Conservation (phyloP, 2,113 vertebrate species). For the Dendropsophus ebraccatus region DNA sequence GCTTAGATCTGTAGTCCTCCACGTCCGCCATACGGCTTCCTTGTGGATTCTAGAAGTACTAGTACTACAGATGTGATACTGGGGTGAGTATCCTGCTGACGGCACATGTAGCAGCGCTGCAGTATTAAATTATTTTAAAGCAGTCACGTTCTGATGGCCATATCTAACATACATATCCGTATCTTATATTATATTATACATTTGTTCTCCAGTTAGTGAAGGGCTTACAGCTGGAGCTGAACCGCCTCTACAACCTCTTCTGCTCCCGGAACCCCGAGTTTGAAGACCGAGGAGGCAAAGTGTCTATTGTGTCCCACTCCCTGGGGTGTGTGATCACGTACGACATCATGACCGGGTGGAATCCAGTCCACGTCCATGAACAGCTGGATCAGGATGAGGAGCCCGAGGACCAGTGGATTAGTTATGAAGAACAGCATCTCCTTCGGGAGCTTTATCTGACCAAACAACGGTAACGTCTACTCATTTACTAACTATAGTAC, state of each 20-base stretch:
- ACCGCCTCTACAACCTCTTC: constrained; percentile 92
- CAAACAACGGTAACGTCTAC: constrained; percentile 77
- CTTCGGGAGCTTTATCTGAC: constrained; percentile 86
- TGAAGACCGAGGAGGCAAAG: constrained; percentile 90
- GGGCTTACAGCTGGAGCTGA: constrained; percentile 93
- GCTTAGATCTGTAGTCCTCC: no score
- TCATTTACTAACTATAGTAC: no score
- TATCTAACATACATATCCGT: no score
- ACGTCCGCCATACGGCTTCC: no score
- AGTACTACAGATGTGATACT: no score
- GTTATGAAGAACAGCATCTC: constrained; percentile 83
- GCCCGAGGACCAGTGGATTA: constrained; percentile 81
- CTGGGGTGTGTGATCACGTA: constrained; percentile 97
- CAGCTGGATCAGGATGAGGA: constrained; percentile 87
- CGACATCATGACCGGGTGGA: constrained; percentile 98
- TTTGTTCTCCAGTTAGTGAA: constrained; percentile 84
- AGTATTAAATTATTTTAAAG: no score
- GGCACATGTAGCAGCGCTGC: no score
- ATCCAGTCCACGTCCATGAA: constrained; percentile 89
- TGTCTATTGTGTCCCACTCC: constrained; percentile 96
- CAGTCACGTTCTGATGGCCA: no score
- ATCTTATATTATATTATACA: not conserved
- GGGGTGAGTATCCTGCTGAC: no score
- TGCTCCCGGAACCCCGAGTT: constrained; percentile 97
- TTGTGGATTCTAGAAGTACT: no score